Evolutionary conservation across 1,140 invertebrate species (phyloP), one percentile per base, ranked within the genome.

Genomic region (Zaprionus africanus): DNA sequence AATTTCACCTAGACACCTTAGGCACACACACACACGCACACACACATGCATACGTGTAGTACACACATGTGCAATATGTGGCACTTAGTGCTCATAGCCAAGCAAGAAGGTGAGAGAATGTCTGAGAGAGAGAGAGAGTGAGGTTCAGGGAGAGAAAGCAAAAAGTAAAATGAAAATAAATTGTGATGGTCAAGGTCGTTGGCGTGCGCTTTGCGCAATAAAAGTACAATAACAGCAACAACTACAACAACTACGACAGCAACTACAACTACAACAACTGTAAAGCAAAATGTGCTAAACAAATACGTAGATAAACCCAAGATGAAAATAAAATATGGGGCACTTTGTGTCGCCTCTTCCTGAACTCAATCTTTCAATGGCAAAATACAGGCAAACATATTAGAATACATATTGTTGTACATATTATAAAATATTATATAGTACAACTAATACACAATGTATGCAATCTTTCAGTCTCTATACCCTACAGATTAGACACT

Each of bases 171-270:
- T 90, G 85, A 90, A 90, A 90, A 90, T 85, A 90, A 90, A 90
- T 91, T 91, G 88, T 91, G 88, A 91, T 91, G 88, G 88, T 91
- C 88, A 91, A 91, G 88, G 88, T 91, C 88, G 88, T 88, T 86
- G 81, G 79, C 82, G 68, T 80, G 79, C 86, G 78, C 78, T 81
- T 78, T 81, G 85, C 82, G 81, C 74, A 81, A 87, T 72, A 80
- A 76, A 62, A 79, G 65, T 26, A 24, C 26, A 69, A 46, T 19
- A 28, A 28, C 13, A 43, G 17, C 28, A 59, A 49, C 38, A 82
- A 64, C 46, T 61, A 34, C 41, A 31, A 59, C 19, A 74, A 57
- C 19, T 69, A 61, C 31, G 57, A 24, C 36, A 82, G 67, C 28
- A 64, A 31, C 31, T 28, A 62, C 17, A 70, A 57, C 24, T 66